Percentiles rank a stretch among this genome's conserved stretches.
Conservation (phyloP, 2,797 vertebrate species). For the Pangasius krempfi region DNA sequence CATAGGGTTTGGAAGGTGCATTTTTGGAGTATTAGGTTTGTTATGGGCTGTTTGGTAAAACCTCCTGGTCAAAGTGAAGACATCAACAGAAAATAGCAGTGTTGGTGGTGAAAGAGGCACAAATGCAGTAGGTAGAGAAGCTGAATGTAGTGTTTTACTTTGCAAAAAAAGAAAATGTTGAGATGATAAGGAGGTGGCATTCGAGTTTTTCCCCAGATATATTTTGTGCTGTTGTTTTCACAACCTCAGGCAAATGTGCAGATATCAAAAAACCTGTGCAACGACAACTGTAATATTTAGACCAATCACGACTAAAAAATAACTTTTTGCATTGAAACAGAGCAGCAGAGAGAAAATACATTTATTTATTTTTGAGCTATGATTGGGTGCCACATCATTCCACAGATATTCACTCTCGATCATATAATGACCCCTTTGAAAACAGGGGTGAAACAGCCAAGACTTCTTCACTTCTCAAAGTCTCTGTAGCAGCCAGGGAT, state of each 20-base stretch:
- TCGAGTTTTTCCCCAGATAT: not conserved
- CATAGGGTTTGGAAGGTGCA: not conserved
- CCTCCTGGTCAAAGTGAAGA: not conserved
- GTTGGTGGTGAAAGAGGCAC: not conserved
- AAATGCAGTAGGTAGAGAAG: not conserved
- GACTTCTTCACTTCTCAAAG: not conserved
- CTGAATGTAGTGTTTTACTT: not conserved
- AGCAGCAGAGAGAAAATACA: not conserved
- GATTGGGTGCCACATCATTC: not conserved
- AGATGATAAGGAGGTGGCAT: not conserved
- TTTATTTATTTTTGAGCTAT: not conserved
- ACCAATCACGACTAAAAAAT: not conserved
- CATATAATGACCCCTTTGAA: not conserved
- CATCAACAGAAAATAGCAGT: not conserved
- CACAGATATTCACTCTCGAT: not conserved
- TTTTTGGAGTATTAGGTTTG: not conserved
- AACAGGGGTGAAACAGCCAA: not conserved
- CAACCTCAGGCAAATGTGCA: not conserved
- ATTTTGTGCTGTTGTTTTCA: not conserved
- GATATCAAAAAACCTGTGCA: not conserved
- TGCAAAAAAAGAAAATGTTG: not conserved
- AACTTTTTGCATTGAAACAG: not conserved
- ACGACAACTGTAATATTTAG: not conserved
- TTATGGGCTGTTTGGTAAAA: not conserved
- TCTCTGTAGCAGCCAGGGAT: not conserved